phyloP scores from a whole-genome alignment of 1,140 invertebrate species.

The silkworm (Bombyx mori) region DNA sequence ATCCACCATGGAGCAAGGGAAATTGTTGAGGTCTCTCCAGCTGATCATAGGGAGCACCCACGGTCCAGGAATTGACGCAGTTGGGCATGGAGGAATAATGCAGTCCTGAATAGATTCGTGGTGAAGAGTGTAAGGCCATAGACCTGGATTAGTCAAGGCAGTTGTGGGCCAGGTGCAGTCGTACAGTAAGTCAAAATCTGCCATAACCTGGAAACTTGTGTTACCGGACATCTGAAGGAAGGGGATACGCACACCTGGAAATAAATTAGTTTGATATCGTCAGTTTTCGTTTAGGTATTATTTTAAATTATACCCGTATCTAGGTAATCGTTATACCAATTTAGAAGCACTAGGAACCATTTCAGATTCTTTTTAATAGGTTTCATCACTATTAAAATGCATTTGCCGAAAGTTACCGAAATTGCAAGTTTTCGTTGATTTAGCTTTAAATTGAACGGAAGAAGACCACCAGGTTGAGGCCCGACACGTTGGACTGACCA shows the following conservation, averaged over 20 bases:
- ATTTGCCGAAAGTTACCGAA: too few relatives aligned
- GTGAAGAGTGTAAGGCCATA: conserved; percentile 83
- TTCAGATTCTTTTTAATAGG: too few relatives aligned
- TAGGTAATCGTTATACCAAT: too few relatives aligned
- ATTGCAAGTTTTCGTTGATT: neutral
- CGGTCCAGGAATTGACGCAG: conserved; percentile 72
- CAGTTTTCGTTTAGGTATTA: too few relatives aligned
- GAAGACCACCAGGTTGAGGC: too few relatives aligned
- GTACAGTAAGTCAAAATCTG: conserved; percentile 68
- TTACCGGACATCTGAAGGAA: conserved; percentile 79
- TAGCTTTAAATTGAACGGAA: neutral
- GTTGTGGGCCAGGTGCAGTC: conserved; percentile 78
- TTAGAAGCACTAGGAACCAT: too few relatives aligned
- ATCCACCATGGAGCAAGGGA: conserved; percentile 78
- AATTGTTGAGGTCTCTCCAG: conserved; percentile 66
- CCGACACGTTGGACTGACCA: too few relatives aligned
- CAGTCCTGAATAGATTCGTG: conserved; percentile 76
- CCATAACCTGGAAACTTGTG: conserved; percentile 68
- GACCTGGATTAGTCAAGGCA: conserved; percentile 67
- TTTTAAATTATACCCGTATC: too few relatives aligned
- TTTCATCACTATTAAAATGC: too few relatives aligned
- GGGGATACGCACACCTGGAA: conserved; percentile 76
- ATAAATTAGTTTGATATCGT: neutral
- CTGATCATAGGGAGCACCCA: conserved; percentile 78
- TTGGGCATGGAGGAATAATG: conserved; percentile 75